These are phyloP conservation scores for Hephaestus fuliginosus DNA, from an alignment of 2,797 vertebrate genomes.

Conservation along the genomic window DNA sequence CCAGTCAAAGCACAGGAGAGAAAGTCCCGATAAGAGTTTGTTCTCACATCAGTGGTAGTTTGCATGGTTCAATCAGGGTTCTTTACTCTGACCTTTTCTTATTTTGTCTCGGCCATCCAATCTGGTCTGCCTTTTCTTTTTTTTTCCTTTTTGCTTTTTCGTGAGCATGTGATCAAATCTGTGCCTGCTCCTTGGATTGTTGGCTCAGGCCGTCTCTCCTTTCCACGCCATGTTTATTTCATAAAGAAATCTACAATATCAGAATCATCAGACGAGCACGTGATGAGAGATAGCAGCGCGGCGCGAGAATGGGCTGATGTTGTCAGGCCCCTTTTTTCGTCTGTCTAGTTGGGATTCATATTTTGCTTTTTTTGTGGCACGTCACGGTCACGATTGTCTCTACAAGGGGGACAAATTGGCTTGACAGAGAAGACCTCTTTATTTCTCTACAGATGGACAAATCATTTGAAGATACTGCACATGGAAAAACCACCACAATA, in stretches of 20 bases:
- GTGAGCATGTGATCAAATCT: constrained; percentile 60
- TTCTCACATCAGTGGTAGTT: constrained; percentile 40
- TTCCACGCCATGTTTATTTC: constrained; percentile 68
- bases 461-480: constrained; percentile 28
- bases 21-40: constrained; percentile 24
- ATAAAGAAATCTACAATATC: constrained; percentile 73
- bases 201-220: neutral
- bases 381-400: constrained; percentile 54
- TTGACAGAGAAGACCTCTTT: constrained; percentile 49
- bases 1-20: constrained; percentile 6
- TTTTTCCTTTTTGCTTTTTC: constrained; percentile 18
- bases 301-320: constrained; percentile 71
- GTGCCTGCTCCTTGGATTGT: constrained; percentile 32
- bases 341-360: constrained; percentile 61
- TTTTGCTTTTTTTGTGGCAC: constrained; percentile 61
- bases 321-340: constrained; percentile 51
- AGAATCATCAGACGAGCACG: constrained; percentile 63
- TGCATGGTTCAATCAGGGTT: constrained; percentile 38
- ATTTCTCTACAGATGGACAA: constrained; percentile 46
- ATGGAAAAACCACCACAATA: constrained; percentile 5
- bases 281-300: constrained; percentile 71
- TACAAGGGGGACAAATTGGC: constrained; percentile 46
- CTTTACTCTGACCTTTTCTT: constrained; percentile 65
- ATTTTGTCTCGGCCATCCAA: constrained; percentile 56
- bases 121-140: constrained; percentile 48